Evolutionary conservation across 2,797 vertebrate genomes (phyloP), one percentile per base, ranked within the genome.

Genomic region (Myripristis murdjan): DNA sequence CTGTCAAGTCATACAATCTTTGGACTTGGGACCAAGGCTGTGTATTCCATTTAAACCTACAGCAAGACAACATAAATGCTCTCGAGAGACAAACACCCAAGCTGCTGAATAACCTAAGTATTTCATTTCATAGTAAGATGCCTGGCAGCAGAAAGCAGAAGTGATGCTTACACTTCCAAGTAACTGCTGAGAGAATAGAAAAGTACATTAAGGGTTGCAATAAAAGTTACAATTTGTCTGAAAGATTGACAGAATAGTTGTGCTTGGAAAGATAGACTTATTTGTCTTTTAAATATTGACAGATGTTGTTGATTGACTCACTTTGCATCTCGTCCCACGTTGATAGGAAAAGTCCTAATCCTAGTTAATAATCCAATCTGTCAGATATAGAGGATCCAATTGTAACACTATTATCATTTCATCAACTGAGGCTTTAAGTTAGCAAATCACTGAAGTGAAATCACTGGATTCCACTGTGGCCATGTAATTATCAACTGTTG

Each of bases 1-100:
- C 61, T 22, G 26, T 53, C 52, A 75, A 80, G 85, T 81, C 82
- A 85, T 79, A 62, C 4, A 51, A 86, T 81, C 78, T 82, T 77
- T 74, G 0, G 35, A 76, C 62, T 66, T 52, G 47, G 10, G 70
- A 72, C 76, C 62, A 73, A 71, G 70, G 83, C 59, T 31, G 18
- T 52, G 22, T 28, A 59, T 58, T 75, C 15, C 18, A 51, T 60
- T 74, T 23, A 49, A 56, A 59, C 14, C 20, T 26, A 15, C 48
- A 51, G 7, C 57, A 20, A 6, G 48, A 62, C 68, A 46, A 37
- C 24, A 62, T 54, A 77, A 69, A 60, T 48, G 33, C 22, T 39
- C 24, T 15, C 33, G 35, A 49, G 4, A 59, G 31, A 48, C 65
- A 28, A 52, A 58, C 62, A 63, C 37, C 46, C 22, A 47, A 2